phyloP scores from a whole-genome alignment of 2,113 vertebrate species.

The Alligator sinensis region DNA sequence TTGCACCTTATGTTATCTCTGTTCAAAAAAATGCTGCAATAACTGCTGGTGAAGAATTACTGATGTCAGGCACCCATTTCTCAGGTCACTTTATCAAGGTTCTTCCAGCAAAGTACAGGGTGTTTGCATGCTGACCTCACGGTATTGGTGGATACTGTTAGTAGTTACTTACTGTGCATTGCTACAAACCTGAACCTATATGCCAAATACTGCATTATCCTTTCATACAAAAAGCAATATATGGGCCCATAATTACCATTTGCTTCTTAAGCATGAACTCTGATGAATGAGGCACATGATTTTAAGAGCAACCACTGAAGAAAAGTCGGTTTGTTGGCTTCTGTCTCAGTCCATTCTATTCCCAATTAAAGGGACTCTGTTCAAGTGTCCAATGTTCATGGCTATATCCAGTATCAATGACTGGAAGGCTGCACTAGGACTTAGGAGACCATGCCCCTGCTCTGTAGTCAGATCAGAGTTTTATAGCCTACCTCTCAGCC shows the following conservation, averaged over 20 bases:
- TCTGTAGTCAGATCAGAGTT: not conserved
- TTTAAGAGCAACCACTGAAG: not conserved
- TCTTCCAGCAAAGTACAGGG: not conserved
- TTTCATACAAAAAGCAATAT: too few relatives aligned
- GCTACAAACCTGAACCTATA: not conserved
- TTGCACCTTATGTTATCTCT: not conserved
- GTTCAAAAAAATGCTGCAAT: not conserved
- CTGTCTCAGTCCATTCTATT: not conserved
- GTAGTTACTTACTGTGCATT: not conserved
- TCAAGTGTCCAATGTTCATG: not conserved
- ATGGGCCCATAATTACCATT: too few relatives aligned
- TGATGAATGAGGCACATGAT: not conserved
- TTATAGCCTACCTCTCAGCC: not conserved
- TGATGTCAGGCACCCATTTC: not conserved
- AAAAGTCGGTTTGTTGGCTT: not conserved
- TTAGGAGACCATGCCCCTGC: not conserved
- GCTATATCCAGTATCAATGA: not conserved
- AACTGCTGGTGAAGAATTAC: not conserved
- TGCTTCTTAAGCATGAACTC: not conserved
- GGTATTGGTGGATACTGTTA: not conserved
- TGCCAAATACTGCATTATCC: too few relatives aligned
- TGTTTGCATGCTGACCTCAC: not conserved
- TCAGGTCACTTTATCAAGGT: not conserved
- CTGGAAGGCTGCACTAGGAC: not conserved
- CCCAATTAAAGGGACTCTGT: not conserved